phyloP scores from a whole-genome alignment of 2,888 invertebrate genomes.

The Norana najaformis region DNA sequence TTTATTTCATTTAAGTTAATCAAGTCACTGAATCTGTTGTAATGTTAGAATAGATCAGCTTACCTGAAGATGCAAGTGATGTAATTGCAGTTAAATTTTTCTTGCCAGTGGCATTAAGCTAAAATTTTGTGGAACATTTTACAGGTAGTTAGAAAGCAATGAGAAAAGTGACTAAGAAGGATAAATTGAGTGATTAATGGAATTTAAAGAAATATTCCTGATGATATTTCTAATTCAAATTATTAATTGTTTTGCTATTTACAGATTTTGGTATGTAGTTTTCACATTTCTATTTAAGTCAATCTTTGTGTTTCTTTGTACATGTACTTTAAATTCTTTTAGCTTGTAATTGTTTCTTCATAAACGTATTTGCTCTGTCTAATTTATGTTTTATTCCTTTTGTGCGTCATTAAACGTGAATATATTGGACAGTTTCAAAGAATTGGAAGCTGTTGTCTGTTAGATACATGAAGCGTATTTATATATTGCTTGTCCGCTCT shows the following conservation, averaged over 20 bases:
- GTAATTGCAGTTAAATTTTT: neutral
- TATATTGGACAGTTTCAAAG: neutral
- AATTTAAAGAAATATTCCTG: neutral
- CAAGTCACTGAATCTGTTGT: neutral
- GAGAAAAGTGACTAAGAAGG: too few species aligned
- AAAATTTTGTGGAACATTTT: neutral
- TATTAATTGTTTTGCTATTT: neutral
- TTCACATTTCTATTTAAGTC: neutral
- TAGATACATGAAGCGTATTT: too few species aligned
- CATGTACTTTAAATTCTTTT: neutral
- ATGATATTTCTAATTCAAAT: neutral
- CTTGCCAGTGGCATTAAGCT: neutral
- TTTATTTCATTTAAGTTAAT: neutral
- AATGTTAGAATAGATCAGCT: neutral
- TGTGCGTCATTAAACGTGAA: neutral
- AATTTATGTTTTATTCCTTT: neutral
- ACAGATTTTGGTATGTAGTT: neutral
- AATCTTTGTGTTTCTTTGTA: neutral
- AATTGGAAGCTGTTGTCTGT: neutral
- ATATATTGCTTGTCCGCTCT: neutral
- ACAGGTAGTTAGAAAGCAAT: too few species aligned
- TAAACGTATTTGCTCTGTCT: neutral
- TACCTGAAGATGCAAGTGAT: neutral
- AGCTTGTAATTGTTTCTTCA: neutral
- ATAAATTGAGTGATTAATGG: too few species aligned